These are phyloP conservation scores for Biston stratarius DNA, from an alignment of 2,888 invertebrate genomes.

Conservation along the genomic window DNA sequence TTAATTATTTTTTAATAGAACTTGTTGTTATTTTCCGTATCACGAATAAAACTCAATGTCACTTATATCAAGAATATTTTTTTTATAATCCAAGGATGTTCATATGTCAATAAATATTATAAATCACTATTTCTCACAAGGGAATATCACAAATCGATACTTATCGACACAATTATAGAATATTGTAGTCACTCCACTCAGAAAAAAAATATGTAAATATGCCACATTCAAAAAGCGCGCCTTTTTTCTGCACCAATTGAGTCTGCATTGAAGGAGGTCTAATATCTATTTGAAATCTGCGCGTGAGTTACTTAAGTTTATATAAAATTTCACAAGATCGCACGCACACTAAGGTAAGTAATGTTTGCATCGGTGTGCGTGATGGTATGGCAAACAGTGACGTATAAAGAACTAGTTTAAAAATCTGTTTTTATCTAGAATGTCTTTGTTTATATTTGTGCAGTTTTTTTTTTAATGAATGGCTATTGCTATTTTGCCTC, in stretches of 20 bases:
- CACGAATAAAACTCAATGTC: slow-evolving; percentile 19
- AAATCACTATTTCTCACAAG: slow-evolving; percentile 8
- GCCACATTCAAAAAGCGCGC: slow-evolving; percentile 45
- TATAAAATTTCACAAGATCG: slow-evolving; percentile 46
- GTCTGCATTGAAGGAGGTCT: slow-evolving; percentile 42
- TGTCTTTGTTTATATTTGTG: slow-evolving; percentile 1
- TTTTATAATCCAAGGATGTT: not conserved
- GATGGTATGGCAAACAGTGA: slow-evolving; percentile 9
- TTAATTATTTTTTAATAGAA: slow-evolving; percentile 30
- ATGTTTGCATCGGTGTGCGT: slow-evolving; percentile 10
- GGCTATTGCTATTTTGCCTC: too few species aligned
- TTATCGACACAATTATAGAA: slow-evolving; percentile 4
- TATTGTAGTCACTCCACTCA: slow-evolving; percentile 1
- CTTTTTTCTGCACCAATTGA: slow-evolving; percentile 37
- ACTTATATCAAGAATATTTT: slow-evolving; percentile 9
- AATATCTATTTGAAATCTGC: slow-evolving; percentile 41
- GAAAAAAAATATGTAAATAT: slow-evolving; percentile 31
- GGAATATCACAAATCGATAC: slow-evolving; percentile 9
- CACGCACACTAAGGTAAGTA: slow-evolving; percentile 32
- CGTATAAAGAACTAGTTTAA: slow-evolving; percentile 27
- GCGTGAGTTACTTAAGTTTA: slow-evolving; percentile 34
- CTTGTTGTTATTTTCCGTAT: slow-evolving; percentile 27
- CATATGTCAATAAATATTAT: slow-evolving; percentile 6
- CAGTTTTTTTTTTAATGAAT: not conserved
- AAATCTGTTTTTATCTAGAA: slow-evolving; percentile 13